Evolutionary conservation across 2,888 invertebrate genomes (phyloP).

Genomic region (Drosophila birchii): DNA sequence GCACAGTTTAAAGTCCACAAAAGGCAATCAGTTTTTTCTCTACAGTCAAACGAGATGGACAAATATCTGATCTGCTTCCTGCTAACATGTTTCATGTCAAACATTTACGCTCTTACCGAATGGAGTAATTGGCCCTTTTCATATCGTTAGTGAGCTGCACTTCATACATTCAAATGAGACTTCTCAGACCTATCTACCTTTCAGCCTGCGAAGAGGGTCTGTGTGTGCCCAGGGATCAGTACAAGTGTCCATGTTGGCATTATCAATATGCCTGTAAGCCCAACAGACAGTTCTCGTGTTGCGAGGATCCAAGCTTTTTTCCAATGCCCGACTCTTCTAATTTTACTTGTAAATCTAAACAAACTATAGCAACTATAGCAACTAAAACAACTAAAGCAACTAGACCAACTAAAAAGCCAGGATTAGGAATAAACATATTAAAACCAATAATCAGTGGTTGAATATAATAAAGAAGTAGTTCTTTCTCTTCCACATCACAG

Average conservation of each 20-base stretch:
- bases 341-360: no score
- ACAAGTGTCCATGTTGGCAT: neutral
- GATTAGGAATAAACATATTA: no score
- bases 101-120: neutral
- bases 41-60: neutral
- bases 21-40: neutral
- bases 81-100: neutral
- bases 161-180: no score
- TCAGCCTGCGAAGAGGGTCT: neutral
- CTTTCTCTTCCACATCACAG: neutral
- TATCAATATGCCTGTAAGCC: neutral
- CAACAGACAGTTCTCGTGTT: neutral
- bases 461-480: neutral
- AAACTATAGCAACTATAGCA: no score
- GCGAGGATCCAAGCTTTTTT: neutral
- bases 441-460: no score
- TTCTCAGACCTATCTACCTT: neutral
- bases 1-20: neutral
- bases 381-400: no score
- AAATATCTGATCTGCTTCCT: neutral
- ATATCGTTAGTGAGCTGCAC: neutral
- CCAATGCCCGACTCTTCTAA: neutral
- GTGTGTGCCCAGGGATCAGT: neutral
- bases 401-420: no score
- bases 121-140: neutral